Percentiles rank a stretch among this genome's conserved stretches.
These are phyloP conservation scores for Brachyrhaphis roseni DNA, from an alignment of 2,797 vertebrate genomes.

Conservation along the genomic window DNA sequence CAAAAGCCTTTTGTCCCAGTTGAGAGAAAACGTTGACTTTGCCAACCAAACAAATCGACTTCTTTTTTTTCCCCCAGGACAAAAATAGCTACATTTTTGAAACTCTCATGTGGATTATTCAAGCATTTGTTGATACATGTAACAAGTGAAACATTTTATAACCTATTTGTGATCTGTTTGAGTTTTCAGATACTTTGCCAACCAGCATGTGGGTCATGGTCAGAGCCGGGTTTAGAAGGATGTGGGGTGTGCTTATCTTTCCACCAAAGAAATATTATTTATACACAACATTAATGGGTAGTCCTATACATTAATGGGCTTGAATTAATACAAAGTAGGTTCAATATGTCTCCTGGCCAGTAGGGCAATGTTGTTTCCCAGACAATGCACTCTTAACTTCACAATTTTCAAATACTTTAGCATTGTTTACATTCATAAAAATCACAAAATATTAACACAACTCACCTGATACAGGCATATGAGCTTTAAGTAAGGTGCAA, in stretches of 20 bases:
- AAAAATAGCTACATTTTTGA: neutral
- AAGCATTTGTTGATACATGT: neutral
- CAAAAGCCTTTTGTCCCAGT: neutral
- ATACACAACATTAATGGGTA: neutral
- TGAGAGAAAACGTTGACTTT: neutral
- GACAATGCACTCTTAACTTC: neutral
- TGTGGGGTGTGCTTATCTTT: neutral
- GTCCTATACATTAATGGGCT: neutral
- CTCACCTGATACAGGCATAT: too few relatives aligned
- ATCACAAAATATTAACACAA: neutral
- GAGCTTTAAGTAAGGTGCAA: too few relatives aligned
- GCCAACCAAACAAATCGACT: neutral
- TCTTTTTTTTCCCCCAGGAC: neutral
- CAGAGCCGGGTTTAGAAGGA: neutral
- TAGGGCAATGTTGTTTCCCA: neutral
- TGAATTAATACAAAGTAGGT: neutral
- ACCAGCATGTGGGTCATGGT: neutral
- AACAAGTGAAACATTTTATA: neutral
- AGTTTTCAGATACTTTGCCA: neutral
- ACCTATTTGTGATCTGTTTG: neutral
- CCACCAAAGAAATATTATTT: too few relatives aligned
- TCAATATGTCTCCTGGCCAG: neutral
- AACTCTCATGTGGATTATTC: neutral
- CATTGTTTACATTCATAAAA: neutral
- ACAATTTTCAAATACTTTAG: neutral